A percentile compares a stretch with the other conserved stretches of the same genome.
Evolutionary conservation across 2,113 vertebrate genomes (phyloP).

Genomic region (Corydoras sp.): DNA sequence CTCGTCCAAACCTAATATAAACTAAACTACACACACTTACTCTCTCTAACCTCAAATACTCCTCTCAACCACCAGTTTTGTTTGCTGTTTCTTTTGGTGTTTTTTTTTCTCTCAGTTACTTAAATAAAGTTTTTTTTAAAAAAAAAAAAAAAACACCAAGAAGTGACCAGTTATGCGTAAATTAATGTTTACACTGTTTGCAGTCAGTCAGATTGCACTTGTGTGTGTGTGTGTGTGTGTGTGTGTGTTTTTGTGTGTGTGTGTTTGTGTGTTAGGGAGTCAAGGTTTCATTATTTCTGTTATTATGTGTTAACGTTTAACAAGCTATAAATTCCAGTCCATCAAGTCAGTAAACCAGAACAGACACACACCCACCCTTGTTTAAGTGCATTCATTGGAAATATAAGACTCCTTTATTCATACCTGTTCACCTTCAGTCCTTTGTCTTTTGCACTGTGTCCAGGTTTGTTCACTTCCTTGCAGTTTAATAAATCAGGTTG

Average conservation of each 20-base stretch:
- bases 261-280: not conserved
- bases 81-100: too few relatives aligned
- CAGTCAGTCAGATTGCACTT: too few relatives aligned
- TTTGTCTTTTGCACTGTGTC: not conserved
- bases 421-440: constrained; percentile 21
- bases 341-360: not conserved
- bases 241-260: not conserved
- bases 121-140: too few relatives aligned
- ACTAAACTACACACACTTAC: not conserved
- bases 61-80: too few relatives aligned
- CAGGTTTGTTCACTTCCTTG: not conserved
- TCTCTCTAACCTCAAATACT: not conserved
- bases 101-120: too few relatives aligned
- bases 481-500: too few relatives aligned
- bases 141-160: too few relatives aligned
- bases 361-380: not conserved
- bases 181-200: too few relatives aligned
- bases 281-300: not conserved
- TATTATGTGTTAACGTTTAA: constrained; percentile 37
- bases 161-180: too few relatives aligned
- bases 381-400: not conserved
- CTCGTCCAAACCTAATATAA: not conserved
- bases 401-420: not conserved
- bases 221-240: not conserved
- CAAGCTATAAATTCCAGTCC: constrained; percentile 23